A percentile compares a stretch with the other conserved stretches of the same genome.
Evolutionary conservation across 2,113 vertebrate genomes (phyloP).

Genomic region (Cariama cristata): DNA sequence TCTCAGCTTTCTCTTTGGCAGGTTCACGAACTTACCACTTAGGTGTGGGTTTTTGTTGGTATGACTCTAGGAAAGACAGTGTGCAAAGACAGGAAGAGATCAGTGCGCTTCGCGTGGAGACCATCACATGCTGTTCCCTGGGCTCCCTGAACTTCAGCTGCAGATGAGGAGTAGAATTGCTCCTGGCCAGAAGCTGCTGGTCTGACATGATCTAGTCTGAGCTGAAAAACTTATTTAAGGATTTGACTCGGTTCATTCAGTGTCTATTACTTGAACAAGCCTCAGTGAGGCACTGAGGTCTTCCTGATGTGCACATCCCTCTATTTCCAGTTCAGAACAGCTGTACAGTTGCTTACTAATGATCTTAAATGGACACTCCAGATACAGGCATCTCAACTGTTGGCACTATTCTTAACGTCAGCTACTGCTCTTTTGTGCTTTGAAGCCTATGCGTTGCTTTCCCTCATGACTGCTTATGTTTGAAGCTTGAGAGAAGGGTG

Average conservation of each 20-base stretch:
- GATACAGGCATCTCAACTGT: background rate
- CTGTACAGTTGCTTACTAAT: background rate
- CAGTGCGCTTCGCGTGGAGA: background rate
- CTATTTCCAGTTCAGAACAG: background rate
- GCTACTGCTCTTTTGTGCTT: background rate
- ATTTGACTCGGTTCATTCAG: background rate
- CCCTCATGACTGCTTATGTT: background rate
- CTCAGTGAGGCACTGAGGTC: background rate
- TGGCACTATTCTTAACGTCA: background rate
- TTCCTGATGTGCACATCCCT: conserved; percentile 1
- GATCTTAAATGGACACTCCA: background rate
- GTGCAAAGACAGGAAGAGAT: background rate
- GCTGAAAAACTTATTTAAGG: background rate
- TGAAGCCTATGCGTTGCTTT: background rate
- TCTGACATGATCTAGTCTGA: background rate
- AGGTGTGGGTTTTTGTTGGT: background rate
- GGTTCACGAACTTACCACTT: background rate
- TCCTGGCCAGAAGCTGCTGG: background rate
- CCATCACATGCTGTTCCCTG: background rate
- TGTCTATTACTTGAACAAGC: background rate
- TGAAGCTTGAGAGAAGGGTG: background rate
- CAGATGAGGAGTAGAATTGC: background rate
- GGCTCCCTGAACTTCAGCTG: background rate
- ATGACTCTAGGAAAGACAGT: background rate
- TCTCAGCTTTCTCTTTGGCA: conserved; percentile 28